These are phyloP conservation scores for Syrrhaptes paradoxus DNA, from an alignment of 2,113 vertebrate species.

Conservation along the genomic window DNA sequence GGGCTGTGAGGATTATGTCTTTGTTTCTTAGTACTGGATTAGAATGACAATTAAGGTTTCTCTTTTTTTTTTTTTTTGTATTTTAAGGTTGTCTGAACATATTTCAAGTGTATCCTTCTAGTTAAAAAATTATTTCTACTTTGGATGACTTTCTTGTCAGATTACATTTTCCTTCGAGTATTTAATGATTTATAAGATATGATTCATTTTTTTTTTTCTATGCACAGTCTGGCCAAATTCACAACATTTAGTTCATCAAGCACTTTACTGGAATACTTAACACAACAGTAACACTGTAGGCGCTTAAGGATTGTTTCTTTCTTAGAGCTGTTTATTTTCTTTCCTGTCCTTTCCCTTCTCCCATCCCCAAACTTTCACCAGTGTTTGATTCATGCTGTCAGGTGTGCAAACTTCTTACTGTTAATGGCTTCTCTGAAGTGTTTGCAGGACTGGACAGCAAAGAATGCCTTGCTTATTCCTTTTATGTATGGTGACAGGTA, in stretches of 20 bases:
- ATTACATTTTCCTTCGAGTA: background rate
- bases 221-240: background rate
- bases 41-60: background rate
- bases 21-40: background rate
- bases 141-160: background rate
- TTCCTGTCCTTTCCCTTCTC: background rate
- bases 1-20: background rate
- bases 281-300: background rate
- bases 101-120: background rate
- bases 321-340: background rate
- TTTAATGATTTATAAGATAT: background rate
- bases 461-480: background rate
- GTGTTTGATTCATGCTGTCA: background rate
- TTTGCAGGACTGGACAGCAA: background rate
- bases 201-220: background rate
- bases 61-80: background rate
- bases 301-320: background rate
- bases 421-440: background rate
- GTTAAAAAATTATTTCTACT: background rate
- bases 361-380: background rate
- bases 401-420: background rate
- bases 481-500: background rate
- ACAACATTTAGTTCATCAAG: background rate
- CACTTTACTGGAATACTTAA: background rate
- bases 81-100: background rate